Conservation (phyloP, 2,888 invertebrate genomes). For the Thysanoteuthis rhombus region DNA sequence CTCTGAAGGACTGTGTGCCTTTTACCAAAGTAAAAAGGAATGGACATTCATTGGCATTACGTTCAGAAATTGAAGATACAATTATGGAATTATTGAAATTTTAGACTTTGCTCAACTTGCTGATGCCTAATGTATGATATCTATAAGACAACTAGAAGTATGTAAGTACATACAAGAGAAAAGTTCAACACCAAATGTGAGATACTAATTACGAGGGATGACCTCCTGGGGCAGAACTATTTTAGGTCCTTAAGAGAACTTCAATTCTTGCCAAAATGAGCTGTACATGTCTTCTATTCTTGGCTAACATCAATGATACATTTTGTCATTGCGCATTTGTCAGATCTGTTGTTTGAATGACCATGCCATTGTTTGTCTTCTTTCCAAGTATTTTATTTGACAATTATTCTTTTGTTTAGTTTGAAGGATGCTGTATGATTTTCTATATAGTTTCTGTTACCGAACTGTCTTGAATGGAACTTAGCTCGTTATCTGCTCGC, state of each 20-base stretch:
- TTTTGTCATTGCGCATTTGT: slow-evolving; percentile 12
- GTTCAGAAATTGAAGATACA: background rate
- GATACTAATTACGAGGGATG: background rate
- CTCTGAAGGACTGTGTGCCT: background rate
- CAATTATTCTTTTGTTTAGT: background rate
- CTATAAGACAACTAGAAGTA: background rate
- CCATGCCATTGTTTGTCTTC: slow-evolving; percentile 1
- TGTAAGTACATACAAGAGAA: background rate
- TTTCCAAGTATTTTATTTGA: background rate
- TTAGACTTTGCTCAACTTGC: background rate
- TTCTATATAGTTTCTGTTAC: background rate
- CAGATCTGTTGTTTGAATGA: background rate
- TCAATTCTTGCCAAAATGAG: slow-evolving; percentile 12
- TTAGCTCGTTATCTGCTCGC: background rate
- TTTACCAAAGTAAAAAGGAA: background rate
- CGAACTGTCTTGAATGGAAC: background rate
- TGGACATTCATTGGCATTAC: background rate
- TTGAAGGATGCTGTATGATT: slow-evolving; percentile 12
- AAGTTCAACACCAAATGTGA: background rate
- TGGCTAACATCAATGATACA: slow-evolving; percentile 12
- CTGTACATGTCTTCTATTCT: slow-evolving; percentile 1
- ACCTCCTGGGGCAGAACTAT: background rate
- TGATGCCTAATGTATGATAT: background rate
- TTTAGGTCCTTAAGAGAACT: slow-evolving; percentile 12
- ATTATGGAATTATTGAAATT: background rate